Evolutionary conservation across 1,140 invertebrate species (phyloP).

Genomic region (Lepidostoma basale): DNA sequence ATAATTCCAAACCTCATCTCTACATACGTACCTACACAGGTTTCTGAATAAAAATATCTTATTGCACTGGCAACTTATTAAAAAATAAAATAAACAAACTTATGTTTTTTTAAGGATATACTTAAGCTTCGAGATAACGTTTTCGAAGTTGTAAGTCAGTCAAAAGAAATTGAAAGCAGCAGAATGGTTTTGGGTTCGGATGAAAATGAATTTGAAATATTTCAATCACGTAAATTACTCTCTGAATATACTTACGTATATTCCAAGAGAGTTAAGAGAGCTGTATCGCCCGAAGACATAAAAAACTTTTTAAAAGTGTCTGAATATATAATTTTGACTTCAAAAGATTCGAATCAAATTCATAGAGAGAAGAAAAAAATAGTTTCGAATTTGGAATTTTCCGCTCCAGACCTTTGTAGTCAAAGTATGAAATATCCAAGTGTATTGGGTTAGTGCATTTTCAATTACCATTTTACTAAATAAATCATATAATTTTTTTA

Average conservation of each 20-base stretch:
- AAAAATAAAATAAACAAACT: too few species aligned
- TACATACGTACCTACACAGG: too few species aligned
- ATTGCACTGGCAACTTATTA: too few species aligned
- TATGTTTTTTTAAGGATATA: slow-evolving; percentile 38
- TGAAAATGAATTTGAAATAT: not conserved
- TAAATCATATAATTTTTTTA: too few species aligned
- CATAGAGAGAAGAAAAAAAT: slow-evolving; percentile 39
- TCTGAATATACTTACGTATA: not conserved
- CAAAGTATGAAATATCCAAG: slow-evolving; percentile 19
- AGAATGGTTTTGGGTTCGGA: slow-evolving; percentile 3
- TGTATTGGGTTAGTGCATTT: slow-evolving; percentile 10
- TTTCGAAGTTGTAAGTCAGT: slow-evolving; percentile 38
- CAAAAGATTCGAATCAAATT: slow-evolving; percentile 31
- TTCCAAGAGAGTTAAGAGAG: slow-evolving; percentile 24
- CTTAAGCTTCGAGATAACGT: slow-evolving; percentile 36
- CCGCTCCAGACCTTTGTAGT: slow-evolving; percentile 33
- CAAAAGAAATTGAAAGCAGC: slow-evolving; percentile 1
- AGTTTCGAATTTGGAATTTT: slow-evolving; percentile 32
- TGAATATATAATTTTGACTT: slow-evolving; percentile 39
- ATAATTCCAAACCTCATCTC: too few species aligned
- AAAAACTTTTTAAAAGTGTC: slow-evolving; percentile 38
- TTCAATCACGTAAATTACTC: slow-evolving; percentile 3
- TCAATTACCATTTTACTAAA: not conserved
- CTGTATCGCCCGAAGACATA: slow-evolving; percentile 31
- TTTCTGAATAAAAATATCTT: too few species aligned